These are phyloP conservation scores for Xenopus laevis DNA, from an alignment of 2,113 vertebrate genomes.

Conservation along the genomic window DNA sequence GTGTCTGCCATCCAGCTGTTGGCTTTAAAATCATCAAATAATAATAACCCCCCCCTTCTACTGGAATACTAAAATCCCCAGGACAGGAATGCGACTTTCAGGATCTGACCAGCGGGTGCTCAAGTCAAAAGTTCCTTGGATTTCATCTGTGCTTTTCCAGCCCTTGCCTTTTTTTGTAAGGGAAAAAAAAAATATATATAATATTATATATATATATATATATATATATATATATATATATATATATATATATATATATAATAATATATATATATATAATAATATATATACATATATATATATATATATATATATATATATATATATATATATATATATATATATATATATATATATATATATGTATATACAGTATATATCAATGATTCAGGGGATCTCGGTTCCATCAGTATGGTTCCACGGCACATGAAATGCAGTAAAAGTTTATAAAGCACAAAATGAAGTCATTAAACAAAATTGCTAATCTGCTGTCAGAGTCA, in stretches of 20 bases:
- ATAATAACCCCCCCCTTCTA: slow-evolving; percentile 6
- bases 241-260: too few species aligned
- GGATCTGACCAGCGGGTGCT: slow-evolving; percentile 38
- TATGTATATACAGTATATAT: too few species aligned
- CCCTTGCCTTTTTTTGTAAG: background rate
- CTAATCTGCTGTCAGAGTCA: background rate
- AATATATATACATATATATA: too few species aligned
- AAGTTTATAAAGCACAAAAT: slow-evolving; percentile 3
- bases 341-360: too few species aligned
- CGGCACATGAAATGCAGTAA: background rate
- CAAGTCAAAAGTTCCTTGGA: slow-evolving; percentile 17
- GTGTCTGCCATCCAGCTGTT: slow-evolving; percentile 42
- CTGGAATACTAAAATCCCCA: slow-evolving; percentile 33
- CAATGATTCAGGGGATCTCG: background rate
- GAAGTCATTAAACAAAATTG: background rate
- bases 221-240: too few species aligned
- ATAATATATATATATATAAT: too few species aligned
- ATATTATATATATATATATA: too few species aligned
- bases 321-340: too few species aligned
- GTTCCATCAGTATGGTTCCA: background rate
- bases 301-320: too few species aligned
- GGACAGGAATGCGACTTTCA: slow-evolving; percentile 32
- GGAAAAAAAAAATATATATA: background rate
- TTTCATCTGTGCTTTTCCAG: slow-evolving; percentile 25
- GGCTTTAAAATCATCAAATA: slow-evolving; percentile 33